phyloP scores from a whole-genome alignment of 2,888 invertebrate species.

The Smittia sp. region DNA sequence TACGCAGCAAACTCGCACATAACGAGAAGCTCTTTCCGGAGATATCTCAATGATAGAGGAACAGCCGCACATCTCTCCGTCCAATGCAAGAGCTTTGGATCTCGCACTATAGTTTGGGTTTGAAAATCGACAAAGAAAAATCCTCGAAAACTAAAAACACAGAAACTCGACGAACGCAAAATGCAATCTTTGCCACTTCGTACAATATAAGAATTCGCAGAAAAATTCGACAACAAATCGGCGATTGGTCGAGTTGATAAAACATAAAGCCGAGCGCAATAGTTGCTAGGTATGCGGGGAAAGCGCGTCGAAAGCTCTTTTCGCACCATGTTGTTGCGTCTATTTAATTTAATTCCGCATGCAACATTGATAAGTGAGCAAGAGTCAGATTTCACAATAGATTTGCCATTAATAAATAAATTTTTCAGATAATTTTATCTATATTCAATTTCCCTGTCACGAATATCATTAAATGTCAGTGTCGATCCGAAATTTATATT shows the following conservation, averaged over 20 bases:
- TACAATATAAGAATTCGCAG: not conserved
- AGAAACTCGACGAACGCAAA: not conserved
- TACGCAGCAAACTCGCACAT: not conserved
- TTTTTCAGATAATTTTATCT: not conserved
- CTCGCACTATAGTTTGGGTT: not conserved
- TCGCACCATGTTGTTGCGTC: too few species aligned
- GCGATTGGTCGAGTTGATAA: constrained; percentile 27
- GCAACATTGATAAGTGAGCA: not conserved
- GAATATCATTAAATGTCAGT: not conserved
- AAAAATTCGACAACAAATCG: constrained; percentile 28
- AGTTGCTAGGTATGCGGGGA: too few species aligned
- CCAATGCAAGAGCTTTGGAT: not conserved
- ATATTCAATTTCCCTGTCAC: too few species aligned
- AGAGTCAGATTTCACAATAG: not conserved
- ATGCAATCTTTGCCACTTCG: not conserved
- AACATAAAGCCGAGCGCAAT: not conserved
- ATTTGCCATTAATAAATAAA: not conserved
- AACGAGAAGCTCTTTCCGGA: not conserved
- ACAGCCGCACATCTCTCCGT: not conserved
- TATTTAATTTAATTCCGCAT: not conserved
- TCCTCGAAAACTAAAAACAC: not conserved
- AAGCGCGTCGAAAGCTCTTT: too few species aligned
- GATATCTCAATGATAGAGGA: not conserved
- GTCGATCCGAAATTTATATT: constrained; percentile 2
- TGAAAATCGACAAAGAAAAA: not conserved